Conservation (phyloP, 1,140 invertebrate species). For the Propsilocerus akamusi region DNA sequence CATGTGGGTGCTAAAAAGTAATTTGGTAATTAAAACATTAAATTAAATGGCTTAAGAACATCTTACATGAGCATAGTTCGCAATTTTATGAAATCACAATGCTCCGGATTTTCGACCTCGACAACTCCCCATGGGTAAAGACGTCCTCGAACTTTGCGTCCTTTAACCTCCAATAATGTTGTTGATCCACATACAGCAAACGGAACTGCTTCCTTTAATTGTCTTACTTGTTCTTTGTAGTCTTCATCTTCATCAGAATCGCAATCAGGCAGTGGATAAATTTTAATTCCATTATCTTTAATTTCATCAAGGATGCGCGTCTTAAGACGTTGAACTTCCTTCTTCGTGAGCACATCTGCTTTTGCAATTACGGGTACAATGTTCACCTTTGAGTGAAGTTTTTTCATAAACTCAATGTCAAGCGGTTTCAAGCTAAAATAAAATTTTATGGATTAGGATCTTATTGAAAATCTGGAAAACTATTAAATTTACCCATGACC, state of each 20-base stretch:
- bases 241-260: slow-evolving; percentile 90
- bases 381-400: slow-evolving; percentile 94
- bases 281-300: slow-evolving; percentile 64
- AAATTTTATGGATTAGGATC: too few relatives aligned
- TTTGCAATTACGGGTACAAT: slow-evolving; percentile 99
- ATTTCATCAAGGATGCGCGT: slow-evolving; percentile 74
- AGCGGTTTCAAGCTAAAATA: slow-evolving; percentile 51
- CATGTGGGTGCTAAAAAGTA: slow-evolving; percentile 66
- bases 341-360: slow-evolving; percentile 92
- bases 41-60: neutral
- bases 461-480: too few relatives aligned
- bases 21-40: slow-evolving; percentile 1
- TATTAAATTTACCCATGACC: slow-evolving; percentile 63
- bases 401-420: slow-evolving; percentile 98
- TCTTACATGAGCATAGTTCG: slow-evolving; percentile 88
- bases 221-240: slow-evolving; percentile 84
- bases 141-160: slow-evolving; percentile 73
- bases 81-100: slow-evolving; percentile 97
- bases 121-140: slow-evolving; percentile 98
- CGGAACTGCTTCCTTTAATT: slow-evolving; percentile 82
- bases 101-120: slow-evolving; percentile 98
- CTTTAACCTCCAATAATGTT: slow-evolving; percentile 74
- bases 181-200: slow-evolving; percentile 99
- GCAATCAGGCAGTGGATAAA: slow-evolving; percentile 92
- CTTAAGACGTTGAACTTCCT: slow-evolving; percentile 80